Conservation (phyloP, 2,888 invertebrate genomes). For the Stegana nigrithorax region DNA sequence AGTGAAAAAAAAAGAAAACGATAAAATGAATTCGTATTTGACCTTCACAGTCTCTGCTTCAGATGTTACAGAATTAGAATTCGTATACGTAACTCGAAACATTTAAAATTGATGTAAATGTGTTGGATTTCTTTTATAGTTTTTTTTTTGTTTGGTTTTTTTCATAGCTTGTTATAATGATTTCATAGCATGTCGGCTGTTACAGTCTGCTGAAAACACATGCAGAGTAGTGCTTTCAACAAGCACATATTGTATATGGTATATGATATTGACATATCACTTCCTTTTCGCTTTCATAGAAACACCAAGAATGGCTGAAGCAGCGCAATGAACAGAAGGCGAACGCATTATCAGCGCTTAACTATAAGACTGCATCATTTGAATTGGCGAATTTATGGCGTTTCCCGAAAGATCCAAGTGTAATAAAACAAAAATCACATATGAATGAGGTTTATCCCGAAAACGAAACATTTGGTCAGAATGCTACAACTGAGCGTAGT, state of each 20-base stretch:
- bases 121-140: no score
- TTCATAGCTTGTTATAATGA: background rate
- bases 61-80: constrained; percentile 3
- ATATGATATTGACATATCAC: background rate
- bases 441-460: constrained; percentile 63
- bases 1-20: background rate
- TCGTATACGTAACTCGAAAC: background rate
- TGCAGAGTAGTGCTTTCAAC: constrained; percentile 2
- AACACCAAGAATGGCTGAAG: constrained; percentile 67
- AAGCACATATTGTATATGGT: background rate
- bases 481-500: background rate
- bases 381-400: constrained; percentile 59
- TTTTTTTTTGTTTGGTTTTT: background rate
- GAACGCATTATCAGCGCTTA: constrained; percentile 21
- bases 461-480: constrained; percentile 43
- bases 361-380: constrained; percentile 31
- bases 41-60: constrained; percentile 17
- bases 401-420: constrained; percentile 32
- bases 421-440: constrained; percentile 42
- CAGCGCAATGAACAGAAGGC: constrained; percentile 51
- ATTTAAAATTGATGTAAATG: background rate
- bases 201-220: constrained; percentile 5
- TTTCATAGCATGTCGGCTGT: background rate
- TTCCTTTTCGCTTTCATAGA: constrained; percentile 42
- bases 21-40: background rate